phyloP scores from a whole-genome alignment of 2,888 invertebrate genomes.

The Pterostichus niger region DNA sequence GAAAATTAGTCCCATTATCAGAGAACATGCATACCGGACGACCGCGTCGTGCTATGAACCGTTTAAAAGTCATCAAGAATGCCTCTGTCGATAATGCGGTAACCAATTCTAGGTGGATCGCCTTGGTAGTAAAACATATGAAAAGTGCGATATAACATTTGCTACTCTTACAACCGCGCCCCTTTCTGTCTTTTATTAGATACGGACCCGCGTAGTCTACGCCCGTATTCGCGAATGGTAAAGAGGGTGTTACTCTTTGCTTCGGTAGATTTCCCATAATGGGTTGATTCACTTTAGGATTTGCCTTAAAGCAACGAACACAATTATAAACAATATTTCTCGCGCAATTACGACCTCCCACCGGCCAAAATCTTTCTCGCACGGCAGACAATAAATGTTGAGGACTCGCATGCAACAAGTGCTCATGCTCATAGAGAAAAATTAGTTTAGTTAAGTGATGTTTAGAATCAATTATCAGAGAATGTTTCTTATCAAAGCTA shows the following conservation, averaged over 20 bases:
- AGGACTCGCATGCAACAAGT: conserved; percentile 68
- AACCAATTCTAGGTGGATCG: conserved; percentile 69
- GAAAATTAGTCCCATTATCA: conserved; percentile 70
- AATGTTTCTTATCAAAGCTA: conserved; percentile 47
- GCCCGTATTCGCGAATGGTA: conserved; percentile 26
- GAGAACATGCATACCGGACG: conserved; percentile 67
- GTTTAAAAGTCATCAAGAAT: conserved; percentile 68
- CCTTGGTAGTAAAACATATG: conserved; percentile 65
- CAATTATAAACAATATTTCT: too few species aligned
- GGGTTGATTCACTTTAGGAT: too few species aligned
- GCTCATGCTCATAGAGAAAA: conserved; percentile 66
- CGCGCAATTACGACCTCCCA: too few species aligned
- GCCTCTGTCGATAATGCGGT: conserved; percentile 67
- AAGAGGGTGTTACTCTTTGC: too few species aligned
- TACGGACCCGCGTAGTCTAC: conserved; percentile 33
- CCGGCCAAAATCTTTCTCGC: too few species aligned
- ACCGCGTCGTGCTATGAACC: conserved; percentile 69
- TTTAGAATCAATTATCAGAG: conserved; percentile 57
- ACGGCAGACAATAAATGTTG: conserved; percentile 68
- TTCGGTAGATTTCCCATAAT: too few species aligned
- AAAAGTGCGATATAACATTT: conserved; percentile 66
- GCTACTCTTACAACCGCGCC: conserved; percentile 64
- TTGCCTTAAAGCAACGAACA: too few species aligned
- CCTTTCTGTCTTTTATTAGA: conserved; percentile 40
- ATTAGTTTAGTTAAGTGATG: conserved; percentile 64